Evolutionary conservation across 2,888 invertebrate species (phyloP).

Genomic region (Polydrusus pterygomalis): DNA sequence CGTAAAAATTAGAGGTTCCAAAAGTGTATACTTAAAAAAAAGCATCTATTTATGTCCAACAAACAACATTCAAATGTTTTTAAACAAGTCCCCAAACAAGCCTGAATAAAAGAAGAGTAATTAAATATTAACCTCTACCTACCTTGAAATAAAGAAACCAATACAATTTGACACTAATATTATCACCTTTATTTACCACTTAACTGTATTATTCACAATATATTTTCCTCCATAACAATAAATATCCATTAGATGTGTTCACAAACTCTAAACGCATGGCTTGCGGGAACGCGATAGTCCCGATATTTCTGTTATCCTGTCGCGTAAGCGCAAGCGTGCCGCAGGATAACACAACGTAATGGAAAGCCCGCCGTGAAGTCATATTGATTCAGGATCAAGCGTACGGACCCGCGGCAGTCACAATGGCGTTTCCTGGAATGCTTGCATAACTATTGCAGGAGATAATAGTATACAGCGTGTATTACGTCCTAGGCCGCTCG

Average conservation of each 20-base stretch:
- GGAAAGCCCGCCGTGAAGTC: constrained; percentile 42
- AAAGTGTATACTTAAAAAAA: background rate
- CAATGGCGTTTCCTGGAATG: constrained; percentile 10
- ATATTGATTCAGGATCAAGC: constrained; percentile 45
- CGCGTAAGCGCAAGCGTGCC: constrained; percentile 33
- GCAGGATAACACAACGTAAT: constrained; percentile 34
- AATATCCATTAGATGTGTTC: constrained; percentile 42
- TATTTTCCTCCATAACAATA: constrained; percentile 34
- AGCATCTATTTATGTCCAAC: background rate
- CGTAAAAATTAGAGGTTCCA: background rate
- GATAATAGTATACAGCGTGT: background rate
- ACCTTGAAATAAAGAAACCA: constrained; percentile 11
- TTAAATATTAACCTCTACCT: background rate
- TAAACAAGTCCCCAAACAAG: background rate
- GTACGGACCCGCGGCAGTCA: background rate
- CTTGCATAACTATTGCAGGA: constrained; percentile 3
- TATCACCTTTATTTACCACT: constrained; percentile 28
- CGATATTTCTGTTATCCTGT: constrained; percentile 28
- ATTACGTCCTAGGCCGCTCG: too few species aligned
- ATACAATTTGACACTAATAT: constrained; percentile 8
- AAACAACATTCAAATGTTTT: background rate
- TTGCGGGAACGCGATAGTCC: constrained; percentile 28
- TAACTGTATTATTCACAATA: constrained; percentile 26
- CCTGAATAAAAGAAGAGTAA: background rate
- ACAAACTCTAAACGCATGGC: constrained; percentile 41